Base-by-base conservation (phyloP, 2,888 invertebrate species). In the Poecilobothrus nobilitatus region DNA sequence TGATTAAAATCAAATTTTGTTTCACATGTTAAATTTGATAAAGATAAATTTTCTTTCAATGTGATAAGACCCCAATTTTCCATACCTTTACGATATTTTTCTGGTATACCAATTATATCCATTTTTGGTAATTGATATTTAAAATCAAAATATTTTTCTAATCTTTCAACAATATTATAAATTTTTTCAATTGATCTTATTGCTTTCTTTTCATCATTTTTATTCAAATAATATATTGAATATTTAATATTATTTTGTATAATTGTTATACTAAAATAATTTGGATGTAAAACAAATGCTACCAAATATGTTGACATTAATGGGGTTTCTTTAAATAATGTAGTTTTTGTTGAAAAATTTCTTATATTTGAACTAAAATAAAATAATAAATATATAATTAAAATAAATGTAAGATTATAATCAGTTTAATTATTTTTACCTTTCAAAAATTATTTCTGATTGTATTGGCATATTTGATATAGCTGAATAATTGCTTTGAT, bases 251-350 rank as follows among this genome's bases (percentile, higher is more conserved):
- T 53, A 53, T 53, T 53, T 53, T 18, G 12, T 53, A 15, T 18
- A 18, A 18, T 18, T 84, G 83, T 9, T 79, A 78, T 15, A 78
- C 78, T 53, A 73, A 71, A 20, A 76, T 75, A 71, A 86, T 86
- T 75, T 85, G 82, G 1, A 91, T 92, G 0, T 53, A 88, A 84
- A 4, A 84, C 81, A 73, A 86, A 86, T 0, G 88, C 88, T 15
- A 88, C 83, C 3, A 91, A 83, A 75, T 92, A 92, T 0, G 90
- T 84, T 2, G 90, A 88, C 90, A 91, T 91, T 41, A 83, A 78
- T 0, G 82, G 75, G 0, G 85, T 84, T 63, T 83, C 82, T 71
- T 81, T 76, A 68, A 84, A 84, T 69, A 82, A 61, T 15, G 66
- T 66, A 10, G 33, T 68, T n/a, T n/a, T 9, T 9, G 22, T 15